These are phyloP conservation scores for Smutsia temminckii DNA, from an alignment of 2,797 vertebrate species.

Conservation along the genomic window DNA sequence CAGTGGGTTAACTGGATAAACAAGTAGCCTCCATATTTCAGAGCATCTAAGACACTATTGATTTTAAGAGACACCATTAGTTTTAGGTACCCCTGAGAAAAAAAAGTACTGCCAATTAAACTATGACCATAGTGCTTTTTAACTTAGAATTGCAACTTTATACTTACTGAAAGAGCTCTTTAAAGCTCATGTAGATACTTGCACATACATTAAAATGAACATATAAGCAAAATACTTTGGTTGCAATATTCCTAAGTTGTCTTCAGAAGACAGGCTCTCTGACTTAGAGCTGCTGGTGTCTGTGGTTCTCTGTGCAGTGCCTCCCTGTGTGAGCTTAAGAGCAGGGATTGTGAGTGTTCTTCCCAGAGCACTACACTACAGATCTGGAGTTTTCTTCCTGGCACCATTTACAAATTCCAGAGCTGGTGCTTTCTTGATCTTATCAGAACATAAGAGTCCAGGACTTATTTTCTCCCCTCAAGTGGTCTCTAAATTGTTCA, in stretches of 20 bases:
- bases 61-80: conserved; percentile 26
- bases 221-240: conserved; percentile 10
- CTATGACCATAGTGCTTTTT: background rate
- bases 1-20: conserved; percentile 60
- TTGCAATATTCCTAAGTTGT: background rate
- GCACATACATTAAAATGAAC: conserved; percentile 21
- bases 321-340: background rate
- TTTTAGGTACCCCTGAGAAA: background rate
- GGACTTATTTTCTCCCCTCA: background rate
- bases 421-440: background rate
- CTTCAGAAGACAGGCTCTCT: background rate
- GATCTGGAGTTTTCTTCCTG: background rate
- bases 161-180: conserved; percentile 14
- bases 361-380: background rate
- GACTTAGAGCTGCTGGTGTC: background rate
- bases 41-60: conserved; percentile 5
- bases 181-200: background rate
- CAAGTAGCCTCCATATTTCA: background rate
- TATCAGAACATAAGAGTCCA: conserved; percentile 1
- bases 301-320: background rate
- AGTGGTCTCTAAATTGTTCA: background rate
- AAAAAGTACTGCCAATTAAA: conserved; percentile 46
- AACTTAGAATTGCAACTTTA: conserved; percentile 30
- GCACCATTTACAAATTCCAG: background rate
- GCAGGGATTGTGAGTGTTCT: background rate